Conservation (phyloP, 2,797 vertebrate species). For the Myiotriccus ornatus region DNA sequence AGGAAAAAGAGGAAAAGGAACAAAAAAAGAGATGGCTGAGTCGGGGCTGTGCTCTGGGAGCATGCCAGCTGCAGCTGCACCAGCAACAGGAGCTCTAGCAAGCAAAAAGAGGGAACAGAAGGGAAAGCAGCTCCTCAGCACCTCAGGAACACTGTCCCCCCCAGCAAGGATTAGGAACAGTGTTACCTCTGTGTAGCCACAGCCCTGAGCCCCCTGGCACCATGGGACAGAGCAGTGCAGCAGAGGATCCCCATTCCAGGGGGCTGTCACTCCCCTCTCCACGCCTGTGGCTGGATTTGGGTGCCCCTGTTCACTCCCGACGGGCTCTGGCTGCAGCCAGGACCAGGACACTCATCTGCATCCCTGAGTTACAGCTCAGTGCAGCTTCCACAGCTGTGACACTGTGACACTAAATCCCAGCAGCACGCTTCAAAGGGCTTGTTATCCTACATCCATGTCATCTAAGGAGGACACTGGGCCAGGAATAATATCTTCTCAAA, state of each 20-base stretch:
- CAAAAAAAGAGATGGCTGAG: background rate
- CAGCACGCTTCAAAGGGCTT: background rate
- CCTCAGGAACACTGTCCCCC: accelerated
- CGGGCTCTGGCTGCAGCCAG: background rate
- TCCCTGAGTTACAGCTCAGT: background rate
- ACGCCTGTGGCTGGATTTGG: no score
- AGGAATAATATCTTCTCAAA: background rate
- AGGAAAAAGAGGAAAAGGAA: background rate
- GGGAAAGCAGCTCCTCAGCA: background rate
- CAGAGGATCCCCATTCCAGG: background rate
- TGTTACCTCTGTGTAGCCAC: accelerated
- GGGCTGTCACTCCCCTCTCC: background rate
- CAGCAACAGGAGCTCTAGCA: background rate
- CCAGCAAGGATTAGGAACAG: background rate
- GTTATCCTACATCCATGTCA: background rate
- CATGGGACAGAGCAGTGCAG: accelerated
- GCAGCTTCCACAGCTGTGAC: background rate
- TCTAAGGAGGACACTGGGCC: background rate
- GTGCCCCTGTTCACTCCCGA: accelerated
- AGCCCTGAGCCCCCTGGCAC: background rate
- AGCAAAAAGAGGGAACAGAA: background rate
- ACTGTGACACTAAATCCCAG: background rate
- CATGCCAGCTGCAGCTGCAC: background rate
- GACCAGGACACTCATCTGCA: background rate
- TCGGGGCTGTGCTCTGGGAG: background rate